A percentile compares a stretch with the other conserved stretches of the same genome.
These are phyloP conservation scores for Gymnobelideus leadbeateri DNA, from an alignment of 2,113 vertebrate species.

Conservation along the genomic window DNA sequence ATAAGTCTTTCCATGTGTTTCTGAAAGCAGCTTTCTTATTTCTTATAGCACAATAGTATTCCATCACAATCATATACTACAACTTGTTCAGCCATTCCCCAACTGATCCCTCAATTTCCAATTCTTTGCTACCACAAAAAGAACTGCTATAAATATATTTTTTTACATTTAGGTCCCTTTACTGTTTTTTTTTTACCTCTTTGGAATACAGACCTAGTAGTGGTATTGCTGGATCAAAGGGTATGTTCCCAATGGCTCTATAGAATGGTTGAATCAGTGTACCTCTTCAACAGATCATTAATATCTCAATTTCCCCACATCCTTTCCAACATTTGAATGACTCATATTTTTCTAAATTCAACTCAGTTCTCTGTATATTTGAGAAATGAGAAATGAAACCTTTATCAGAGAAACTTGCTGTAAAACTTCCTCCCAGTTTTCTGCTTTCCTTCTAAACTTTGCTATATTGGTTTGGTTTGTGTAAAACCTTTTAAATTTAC, in stretches of 20 bases:
- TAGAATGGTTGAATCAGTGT: neutral
- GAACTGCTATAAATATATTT: neutral
- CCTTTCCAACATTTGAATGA: neutral
- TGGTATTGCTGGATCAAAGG: neutral
- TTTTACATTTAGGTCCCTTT: too few relatives aligned
- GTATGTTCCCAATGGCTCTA: neutral
- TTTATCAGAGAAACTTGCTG: too few relatives aligned
- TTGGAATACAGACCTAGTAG: neutral
- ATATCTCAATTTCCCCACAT: neutral
- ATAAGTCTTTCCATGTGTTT: neutral
- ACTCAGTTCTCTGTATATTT: too few relatives aligned
- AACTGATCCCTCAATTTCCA: neutral
- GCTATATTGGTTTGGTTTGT: too few relatives aligned
- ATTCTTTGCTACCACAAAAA: neutral
- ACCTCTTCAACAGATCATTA: too few relatives aligned
- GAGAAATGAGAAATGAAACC: too few relatives aligned
- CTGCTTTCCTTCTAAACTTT: too few relatives aligned
- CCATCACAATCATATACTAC: neutral
- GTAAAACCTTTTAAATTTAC: neutral
- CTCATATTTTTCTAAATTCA: neutral
- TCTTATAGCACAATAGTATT: neutral
- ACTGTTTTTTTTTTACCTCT: too few relatives aligned
- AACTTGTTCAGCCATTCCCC: neutral
- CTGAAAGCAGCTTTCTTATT: neutral
- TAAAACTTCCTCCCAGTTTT: too few relatives aligned